Conservation (phyloP, 2,113 vertebrate species). For the Ageneiosus marmoratus region DNA sequence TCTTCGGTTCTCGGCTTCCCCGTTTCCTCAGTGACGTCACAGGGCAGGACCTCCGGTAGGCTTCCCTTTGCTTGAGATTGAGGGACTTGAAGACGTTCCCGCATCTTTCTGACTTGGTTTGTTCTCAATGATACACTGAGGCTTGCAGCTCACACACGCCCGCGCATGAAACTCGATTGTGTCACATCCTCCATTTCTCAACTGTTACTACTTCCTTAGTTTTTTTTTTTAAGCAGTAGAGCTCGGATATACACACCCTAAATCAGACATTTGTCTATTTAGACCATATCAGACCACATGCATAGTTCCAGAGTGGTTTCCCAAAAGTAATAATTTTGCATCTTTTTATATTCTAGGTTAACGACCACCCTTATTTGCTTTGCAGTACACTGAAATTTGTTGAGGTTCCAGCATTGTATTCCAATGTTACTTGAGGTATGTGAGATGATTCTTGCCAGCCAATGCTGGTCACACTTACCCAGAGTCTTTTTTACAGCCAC, state of each 20-base stretch:
- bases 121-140: not conserved
- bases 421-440: no score
- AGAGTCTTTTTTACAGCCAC: no score
- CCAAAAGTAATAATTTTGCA: no score
- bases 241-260: not conserved
- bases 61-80: not conserved
- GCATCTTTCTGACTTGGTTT: not conserved
- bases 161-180: not conserved
- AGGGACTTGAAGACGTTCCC: not conserved
- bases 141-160: not conserved
- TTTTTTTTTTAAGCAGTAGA: no score
- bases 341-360: no score
- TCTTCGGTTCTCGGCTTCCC: not conserved
- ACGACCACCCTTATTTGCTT: no score
- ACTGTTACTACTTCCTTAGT: no score
- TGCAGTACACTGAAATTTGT: no score
- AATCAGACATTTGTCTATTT: not conserved
- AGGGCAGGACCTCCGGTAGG: constrained; percentile 32
- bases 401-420: no score
- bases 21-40: constrained; percentile 34
- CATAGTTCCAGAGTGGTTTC: not conserved
- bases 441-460: no score
- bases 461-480: no score
- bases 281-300: not conserved
- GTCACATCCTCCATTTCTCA: not conserved